Conservation (phyloP, 1,140 invertebrate species). For the Campoletis sonorensis region DNA sequence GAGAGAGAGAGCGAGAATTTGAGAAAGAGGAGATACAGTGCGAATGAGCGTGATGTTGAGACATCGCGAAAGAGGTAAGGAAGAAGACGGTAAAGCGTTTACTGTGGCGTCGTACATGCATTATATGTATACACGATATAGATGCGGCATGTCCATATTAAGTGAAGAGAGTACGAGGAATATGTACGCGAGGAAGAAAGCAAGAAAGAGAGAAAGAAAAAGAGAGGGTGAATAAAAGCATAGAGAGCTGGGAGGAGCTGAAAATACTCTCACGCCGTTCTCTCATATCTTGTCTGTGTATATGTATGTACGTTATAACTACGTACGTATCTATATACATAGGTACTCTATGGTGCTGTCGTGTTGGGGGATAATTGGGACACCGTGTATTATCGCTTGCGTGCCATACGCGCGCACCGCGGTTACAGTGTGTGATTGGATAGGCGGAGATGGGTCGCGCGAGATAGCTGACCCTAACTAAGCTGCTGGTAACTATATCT, state of each 20-base stretch:
- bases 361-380: slow-evolving; percentile 73
- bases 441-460: slow-evolving; percentile 76
- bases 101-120: background rate
- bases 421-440: slow-evolving; percentile 74
- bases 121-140: background rate
- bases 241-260: slow-evolving; percentile 64
- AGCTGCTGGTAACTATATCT: slow-evolving; percentile 56
- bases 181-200: slow-evolving; percentile 21
- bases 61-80: slow-evolving; percentile 31
- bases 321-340: slow-evolving; percentile 13
- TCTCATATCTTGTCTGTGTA: slow-evolving; percentile 50
- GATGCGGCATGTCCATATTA: background rate
- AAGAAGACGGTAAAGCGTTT: slow-evolving; percentile 30
- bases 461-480: slow-evolving; percentile 76
- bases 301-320: slow-evolving; percentile 38
- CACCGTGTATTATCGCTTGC: slow-evolving; percentile 70
- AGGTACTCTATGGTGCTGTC: slow-evolving; percentile 53
- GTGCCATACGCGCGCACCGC: slow-evolving; percentile 64
- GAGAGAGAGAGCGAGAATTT: background rate
- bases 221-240: slow-evolving; percentile 32
- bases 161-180: slow-evolving; percentile 5
- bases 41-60: slow-evolving; percentile 12
- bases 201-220: slow-evolving; percentile 26
- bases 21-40: background rate
- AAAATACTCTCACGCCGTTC: slow-evolving; percentile 67